These are phyloP conservation scores for Lineus longissimus DNA, from an alignment of 1,140 invertebrate species.

Conservation along the genomic window DNA sequence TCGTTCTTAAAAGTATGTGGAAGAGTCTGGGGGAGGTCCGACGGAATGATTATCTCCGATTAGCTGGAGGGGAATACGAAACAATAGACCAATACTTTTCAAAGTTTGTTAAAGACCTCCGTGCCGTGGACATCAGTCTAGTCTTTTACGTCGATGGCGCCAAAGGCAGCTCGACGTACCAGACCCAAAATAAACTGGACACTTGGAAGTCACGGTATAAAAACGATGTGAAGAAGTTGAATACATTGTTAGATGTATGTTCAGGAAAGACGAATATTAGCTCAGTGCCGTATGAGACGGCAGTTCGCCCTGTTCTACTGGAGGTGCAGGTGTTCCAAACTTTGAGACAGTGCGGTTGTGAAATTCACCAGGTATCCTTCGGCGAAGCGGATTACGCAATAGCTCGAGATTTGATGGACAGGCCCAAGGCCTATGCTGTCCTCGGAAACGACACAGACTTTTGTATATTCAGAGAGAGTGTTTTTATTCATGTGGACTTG, in stretches of 20 bases:
- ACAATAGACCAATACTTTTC: slow-evolving; percentile 30
- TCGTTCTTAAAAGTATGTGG: slow-evolving; percentile 35
- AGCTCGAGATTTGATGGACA: slow-evolving; percentile 31
- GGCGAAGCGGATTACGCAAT: slow-evolving; percentile 44
- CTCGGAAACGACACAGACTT: slow-evolving; percentile 50
- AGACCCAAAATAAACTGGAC: slow-evolving; percentile 33
- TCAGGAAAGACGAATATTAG: slow-evolving; percentile 20
- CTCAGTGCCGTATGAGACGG: slow-evolving; percentile 21
- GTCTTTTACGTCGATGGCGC: slow-evolving; percentile 42
- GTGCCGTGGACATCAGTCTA: slow-evolving; percentile 30
- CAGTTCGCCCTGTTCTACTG: slow-evolving; percentile 31
- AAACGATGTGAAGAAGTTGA: slow-evolving; percentile 29
- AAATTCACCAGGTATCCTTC: slow-evolving; percentile 27
- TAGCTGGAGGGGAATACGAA: slow-evolving; percentile 43
- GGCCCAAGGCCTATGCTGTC: slow-evolving; percentile 39
- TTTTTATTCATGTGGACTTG: slow-evolving; percentile 34
- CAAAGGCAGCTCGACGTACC: slow-evolving; percentile 32
- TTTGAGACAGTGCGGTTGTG: slow-evolving; percentile 35
- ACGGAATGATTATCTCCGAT: slow-evolving; percentile 33
- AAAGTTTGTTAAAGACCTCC: slow-evolving; percentile 37
- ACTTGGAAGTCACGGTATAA: slow-evolving; percentile 36
- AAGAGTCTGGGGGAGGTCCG: slow-evolving; percentile 22
- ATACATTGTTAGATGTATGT: slow-evolving; percentile 33
- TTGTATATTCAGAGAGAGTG: slow-evolving; percentile 38
- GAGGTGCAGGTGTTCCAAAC: slow-evolving; percentile 36